A percentile compares a stretch with the other conserved stretches of the same genome.
Evolutionary conservation across 2,797 vertebrate genomes (phyloP).

Genomic region (Periparus ater): DNA sequence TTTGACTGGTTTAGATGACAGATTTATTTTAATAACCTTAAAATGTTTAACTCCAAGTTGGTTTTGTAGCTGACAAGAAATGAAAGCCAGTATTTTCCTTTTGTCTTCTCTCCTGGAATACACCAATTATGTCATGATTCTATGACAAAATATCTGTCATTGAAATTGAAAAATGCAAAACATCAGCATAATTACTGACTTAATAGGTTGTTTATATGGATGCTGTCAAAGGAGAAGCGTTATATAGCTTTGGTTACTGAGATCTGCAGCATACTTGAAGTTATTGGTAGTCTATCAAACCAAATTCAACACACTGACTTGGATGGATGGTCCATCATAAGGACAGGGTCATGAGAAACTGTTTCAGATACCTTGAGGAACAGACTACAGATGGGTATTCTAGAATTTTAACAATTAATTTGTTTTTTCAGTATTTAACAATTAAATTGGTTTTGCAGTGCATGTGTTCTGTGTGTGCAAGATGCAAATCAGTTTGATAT

Average conservation of each 20-base stretch:
- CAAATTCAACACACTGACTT: background rate
- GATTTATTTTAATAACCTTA: background rate
- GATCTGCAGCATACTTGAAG: background rate
- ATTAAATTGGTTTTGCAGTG: background rate
- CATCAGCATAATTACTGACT: background rate
- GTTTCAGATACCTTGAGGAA: background rate
- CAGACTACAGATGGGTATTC: background rate
- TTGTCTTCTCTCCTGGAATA: background rate
- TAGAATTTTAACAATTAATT: background rate
- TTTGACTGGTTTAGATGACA: background rate
- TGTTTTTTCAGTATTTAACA: background rate
- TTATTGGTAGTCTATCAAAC: background rate
- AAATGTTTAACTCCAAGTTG: background rate
- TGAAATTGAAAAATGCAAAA: background rate
- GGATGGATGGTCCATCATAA: background rate
- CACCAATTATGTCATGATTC: background rate
- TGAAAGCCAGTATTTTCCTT: background rate
- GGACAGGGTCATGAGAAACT: background rate
- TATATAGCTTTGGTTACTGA: background rate
- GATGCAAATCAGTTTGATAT: background rate
- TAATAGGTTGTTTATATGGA: background rate
- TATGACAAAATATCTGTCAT: background rate
- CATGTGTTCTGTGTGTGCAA: background rate
- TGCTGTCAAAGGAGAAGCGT: background rate
- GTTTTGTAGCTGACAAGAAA: background rate